A percentile compares a stretch with the other conserved stretches of the same genome.
phyloP scores from a whole-genome alignment of 2,113 vertebrate species.

The Raphicerus campestris region DNA sequence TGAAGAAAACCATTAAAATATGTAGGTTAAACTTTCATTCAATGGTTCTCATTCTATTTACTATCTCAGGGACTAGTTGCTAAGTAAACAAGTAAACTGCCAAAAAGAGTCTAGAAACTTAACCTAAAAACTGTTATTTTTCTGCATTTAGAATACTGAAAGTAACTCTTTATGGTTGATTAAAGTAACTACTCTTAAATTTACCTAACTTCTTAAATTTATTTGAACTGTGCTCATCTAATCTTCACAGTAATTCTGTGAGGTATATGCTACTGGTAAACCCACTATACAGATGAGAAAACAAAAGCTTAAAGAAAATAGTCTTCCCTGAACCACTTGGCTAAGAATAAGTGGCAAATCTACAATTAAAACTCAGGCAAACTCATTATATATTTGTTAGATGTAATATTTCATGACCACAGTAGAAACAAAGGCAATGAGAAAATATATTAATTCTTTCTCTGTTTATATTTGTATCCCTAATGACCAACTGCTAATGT shows the following conservation, averaged over 20 bases:
- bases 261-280: background rate
- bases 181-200: background rate
- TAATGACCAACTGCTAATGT: background rate
- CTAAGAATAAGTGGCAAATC: background rate
- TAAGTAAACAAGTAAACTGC: conserved; percentile 7
- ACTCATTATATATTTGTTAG: background rate
- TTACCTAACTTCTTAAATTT: conserved; percentile 4
- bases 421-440: background rate
- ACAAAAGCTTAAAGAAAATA: background rate
- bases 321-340: background rate
- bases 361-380: background rate
- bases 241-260: background rate
- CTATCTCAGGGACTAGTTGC: background rate
- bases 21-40: conserved; percentile 28
- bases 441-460: conserved; percentile 29
- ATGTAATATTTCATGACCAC: background rate
- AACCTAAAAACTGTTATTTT: background rate
- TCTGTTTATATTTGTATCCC: background rate
- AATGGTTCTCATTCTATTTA: conserved; percentile 8
- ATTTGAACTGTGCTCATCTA: conserved; percentile 5
- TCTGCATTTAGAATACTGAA: background rate
- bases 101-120: background rate
- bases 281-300: background rate
- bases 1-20: background rate
- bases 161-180: background rate